Base-by-base conservation (phyloP, 1,140 invertebrate genomes). In the Coboldia fuscipes region DNA sequence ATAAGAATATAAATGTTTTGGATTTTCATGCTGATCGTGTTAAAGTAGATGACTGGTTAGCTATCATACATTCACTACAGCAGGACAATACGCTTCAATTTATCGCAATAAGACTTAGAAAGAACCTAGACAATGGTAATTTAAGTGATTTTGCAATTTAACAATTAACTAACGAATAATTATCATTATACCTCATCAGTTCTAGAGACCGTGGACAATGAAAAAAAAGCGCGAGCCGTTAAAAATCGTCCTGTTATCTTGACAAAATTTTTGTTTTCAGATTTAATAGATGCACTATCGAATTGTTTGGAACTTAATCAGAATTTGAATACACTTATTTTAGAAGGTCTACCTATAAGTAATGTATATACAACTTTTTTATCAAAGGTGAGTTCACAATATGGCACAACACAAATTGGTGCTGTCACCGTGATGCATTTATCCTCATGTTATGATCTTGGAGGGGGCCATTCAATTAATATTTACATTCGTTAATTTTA, bases 11-110 rank as follows among this genome's bases (percentile, higher is more conserved):
- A 22, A 56, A 48, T 2, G 38, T 51, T 2, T 43, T 73, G 21
- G 67, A 71, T 34, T 64, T 73, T 29, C 58, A 54, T 17, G 63
- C 59, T 8, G 72, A 75, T 43, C 60, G 68, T 21, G 47, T 75
- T 16, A 68, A 65, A 34, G 55, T 66, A 33, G 66, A 63, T 35
- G 69, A 74, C 36, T 74, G 71, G 70, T 47, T 47, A 9, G 61
- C 68, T 3, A 61, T 73, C 4, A 45, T 69, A 18, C 64, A 67
- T 30, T 63, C 71, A 0, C 39, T 75, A 0, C 57, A 63, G 0
- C 43, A 63, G 16, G 72, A 73, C 42, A 56, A 60, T 7, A 62
- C 58, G 15, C 49, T 73, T 4, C 62, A 66, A 39, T 54, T 56
- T n/a, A 43, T 67, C 14, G 43, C 48, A n/a, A 49, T 67, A 24